Evolutionary conservation across 2,888 invertebrate genomes (phyloP), one percentile per base, ranked within the genome.

Genomic region (Glyphotaelius pellucidus): DNA sequence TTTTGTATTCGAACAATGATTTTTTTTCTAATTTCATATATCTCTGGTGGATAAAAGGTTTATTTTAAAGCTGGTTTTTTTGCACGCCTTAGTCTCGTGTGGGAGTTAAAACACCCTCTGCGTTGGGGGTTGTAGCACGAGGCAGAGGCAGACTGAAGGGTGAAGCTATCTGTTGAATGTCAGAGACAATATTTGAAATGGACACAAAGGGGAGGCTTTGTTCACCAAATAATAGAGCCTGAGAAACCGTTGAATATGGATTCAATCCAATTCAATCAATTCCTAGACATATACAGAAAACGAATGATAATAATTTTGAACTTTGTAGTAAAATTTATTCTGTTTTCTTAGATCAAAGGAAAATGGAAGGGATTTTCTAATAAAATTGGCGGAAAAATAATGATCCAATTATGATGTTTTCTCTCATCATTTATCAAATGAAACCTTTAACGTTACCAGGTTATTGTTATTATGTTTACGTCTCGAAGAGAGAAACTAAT

Each of bases 91-190:
- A n/a, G 67, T 67, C 67, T 9, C 67, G 1, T 5, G 67, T 67
- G 67, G 67, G 67, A 67, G 67, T n/a, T n/a, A 15, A 67, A 67
- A 25, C 25, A 25, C 35, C 35, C 83, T 35, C 35, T 31, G 9
- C 35, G 11, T 19, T 25, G 0, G 25, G 35, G 83, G 14, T 83
- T 67, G 67, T n/a, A 67, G 15, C 83, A 38, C 25, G 32, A 19
- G 81, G 15, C 52, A 52, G 32, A 19, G 81, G 15, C 52, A 52
- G 31, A 32, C 81, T 31, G 31, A 42, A 12, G 47, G 86, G 86
- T 30, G 14, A 30, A 86, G n/a, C 42, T 86, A 86, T 86, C 86
- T 86, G 86, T 86, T 86, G 86, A 86, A 86, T 42, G 86, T 86
- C 86, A 86, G 42, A 86, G 42, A 42, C 42, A 86, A 30, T 86